Conservation (phyloP, 2,888 invertebrate genomes). For the Chloroclystis v-ata region DNA sequence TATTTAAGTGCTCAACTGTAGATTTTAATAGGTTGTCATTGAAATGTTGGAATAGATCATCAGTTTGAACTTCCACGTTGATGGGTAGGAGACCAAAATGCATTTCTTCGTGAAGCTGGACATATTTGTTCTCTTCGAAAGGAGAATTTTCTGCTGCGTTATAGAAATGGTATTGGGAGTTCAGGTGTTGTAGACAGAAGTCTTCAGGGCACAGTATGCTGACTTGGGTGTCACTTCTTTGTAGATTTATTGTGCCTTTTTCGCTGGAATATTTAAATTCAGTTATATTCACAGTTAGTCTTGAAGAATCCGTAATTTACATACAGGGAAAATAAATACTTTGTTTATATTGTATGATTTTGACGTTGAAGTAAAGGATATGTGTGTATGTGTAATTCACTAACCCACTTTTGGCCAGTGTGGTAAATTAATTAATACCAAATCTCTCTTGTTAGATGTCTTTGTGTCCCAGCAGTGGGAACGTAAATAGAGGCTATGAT, state of each 20-base stretch:
- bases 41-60: slow-evolving; percentile 17
- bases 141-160: slow-evolving; percentile 22
- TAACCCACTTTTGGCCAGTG: too few species aligned
- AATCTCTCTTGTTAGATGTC: too few species aligned
- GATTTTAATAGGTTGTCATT: slow-evolving; percentile 20
- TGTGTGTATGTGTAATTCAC: too few species aligned
- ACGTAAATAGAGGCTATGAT: too few species aligned
- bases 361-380: too few species aligned
- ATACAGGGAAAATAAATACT: too few species aligned
- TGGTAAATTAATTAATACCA: too few species aligned
- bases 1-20: slow-evolving; percentile 15
- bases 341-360: too few species aligned
- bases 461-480: too few species aligned
- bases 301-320: too few species aligned
- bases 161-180: slow-evolving; percentile 21
- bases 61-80: slow-evolving; percentile 16
- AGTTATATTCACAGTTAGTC: background rate
- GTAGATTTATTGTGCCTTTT: slow-evolving; percentile 55
- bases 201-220: slow-evolving; percentile 51
- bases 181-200: slow-evolving; percentile 37
- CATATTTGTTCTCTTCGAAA: slow-evolving; percentile 18
- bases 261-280: slow-evolving; percentile 42
- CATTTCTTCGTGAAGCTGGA: slow-evolving; percentile 24
- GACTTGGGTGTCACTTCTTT: slow-evolving; percentile 46
- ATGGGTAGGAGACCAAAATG: slow-evolving; percentile 14